These are phyloP conservation scores for Scytalopus superciliaris DNA, from an alignment of 2,113 vertebrate species.

Conservation along the genomic window DNA sequence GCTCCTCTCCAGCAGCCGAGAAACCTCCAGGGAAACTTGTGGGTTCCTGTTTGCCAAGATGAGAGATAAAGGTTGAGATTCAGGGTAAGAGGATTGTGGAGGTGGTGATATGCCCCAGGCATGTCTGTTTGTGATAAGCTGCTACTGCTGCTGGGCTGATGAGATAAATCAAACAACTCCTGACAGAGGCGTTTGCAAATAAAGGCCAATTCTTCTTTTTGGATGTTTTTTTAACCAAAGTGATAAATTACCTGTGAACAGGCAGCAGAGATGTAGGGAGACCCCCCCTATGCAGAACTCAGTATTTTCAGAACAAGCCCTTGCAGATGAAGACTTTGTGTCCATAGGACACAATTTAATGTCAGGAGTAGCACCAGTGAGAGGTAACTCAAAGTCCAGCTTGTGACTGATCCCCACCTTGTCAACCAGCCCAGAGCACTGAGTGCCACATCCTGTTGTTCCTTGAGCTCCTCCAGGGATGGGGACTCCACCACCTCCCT, in stretches of 20 bases:
- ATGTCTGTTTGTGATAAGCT: not conserved
- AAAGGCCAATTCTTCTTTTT: not conserved
- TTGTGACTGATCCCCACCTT: fast-evolving
- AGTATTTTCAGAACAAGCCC: not conserved
- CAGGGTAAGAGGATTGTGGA: not conserved
- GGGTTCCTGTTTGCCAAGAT: not conserved
- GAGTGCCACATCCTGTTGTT: not conserved
- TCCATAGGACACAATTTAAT: not conserved
- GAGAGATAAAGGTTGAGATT: not conserved
- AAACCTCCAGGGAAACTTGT: constrained; percentile 1
- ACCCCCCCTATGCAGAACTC: not conserved
- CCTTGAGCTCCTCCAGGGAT: not conserved
- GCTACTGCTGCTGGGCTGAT: not conserved
- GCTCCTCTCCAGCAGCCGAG: not conserved
- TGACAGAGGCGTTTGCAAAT: not conserved
- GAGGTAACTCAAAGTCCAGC: fast-evolving
- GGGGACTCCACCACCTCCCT: not conserved
- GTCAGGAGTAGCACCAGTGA: not conserved
- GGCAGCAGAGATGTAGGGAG: not conserved
- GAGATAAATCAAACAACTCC: not conserved
- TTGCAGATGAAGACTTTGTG: not conserved
- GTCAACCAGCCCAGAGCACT: not conserved
- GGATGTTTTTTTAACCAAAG: not conserved
- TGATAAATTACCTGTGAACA: not conserved
- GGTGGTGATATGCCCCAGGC: not conserved